Conservation (phyloP, 2,113 vertebrate genomes). For the Aegotheles bennettii region DNA sequence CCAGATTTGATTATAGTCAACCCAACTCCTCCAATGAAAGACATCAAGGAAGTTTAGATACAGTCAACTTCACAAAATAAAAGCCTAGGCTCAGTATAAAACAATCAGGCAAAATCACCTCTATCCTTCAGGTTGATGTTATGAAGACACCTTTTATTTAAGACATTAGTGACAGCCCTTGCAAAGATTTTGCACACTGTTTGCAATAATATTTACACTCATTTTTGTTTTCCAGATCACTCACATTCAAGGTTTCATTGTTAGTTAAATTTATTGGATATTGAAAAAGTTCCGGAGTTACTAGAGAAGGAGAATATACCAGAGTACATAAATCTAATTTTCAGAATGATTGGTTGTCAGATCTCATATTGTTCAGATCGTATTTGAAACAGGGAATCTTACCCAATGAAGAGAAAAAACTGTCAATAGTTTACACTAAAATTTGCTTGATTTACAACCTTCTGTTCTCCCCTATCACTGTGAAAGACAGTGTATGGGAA, state of each 20-base stretch:
- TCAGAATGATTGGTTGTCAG: not conserved
- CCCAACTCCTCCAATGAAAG: not conserved
- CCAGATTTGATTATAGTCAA: not conserved
- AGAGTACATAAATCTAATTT: not conserved
- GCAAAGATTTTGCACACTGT: not conserved
- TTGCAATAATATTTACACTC: not conserved
- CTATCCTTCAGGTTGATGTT: not conserved
- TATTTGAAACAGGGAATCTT: not conserved
- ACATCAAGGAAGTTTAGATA: not conserved
- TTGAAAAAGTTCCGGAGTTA: not conserved
- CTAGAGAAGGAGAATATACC: not conserved
- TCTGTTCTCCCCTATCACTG: constrained; percentile 1
- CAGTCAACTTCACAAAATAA: not conserved
- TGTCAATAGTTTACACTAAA: constrained; percentile 41
- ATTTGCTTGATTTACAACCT: constrained; percentile 41
- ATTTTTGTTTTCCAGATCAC: not conserved
- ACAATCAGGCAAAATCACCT: not conserved
- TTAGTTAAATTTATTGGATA: not conserved
- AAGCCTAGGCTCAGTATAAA: not conserved
- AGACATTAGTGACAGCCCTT: not conserved
- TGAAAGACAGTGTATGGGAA: not conserved
- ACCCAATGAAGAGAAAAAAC: not conserved
- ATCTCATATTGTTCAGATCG: not conserved
- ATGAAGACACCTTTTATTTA: not conserved
- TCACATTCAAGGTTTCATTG: not conserved